Base-by-base conservation (phyloP, 2,888 invertebrate genomes). In the Eledona agricola region DNA sequence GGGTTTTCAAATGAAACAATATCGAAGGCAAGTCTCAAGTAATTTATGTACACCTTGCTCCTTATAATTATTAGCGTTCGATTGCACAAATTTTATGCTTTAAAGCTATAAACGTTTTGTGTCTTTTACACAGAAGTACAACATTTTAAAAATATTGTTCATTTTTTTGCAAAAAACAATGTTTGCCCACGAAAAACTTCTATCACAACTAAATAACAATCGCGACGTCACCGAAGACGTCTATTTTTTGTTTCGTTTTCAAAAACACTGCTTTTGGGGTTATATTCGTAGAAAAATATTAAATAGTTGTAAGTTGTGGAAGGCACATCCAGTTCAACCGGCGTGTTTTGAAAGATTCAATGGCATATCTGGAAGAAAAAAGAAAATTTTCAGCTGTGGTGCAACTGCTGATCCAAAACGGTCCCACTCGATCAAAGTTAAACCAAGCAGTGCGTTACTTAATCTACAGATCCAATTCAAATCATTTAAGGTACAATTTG, bases 311-410 rank as follows among this genome's bases (percentile, higher is more conserved):
- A 37, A 47, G 32, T 40, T 40, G 31, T 45, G 43, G 47, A 73
- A 73, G 73, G 72, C 72, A 72, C 72, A 55, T 62, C 57, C 60
- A 58, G 61, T 75, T 81, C 79, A 83, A 75, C 82, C 81, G 72
- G 81, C 81, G 82, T 91, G 90, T 83, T 92, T 92, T 73, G 91
- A 92, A 80, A 92, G 82, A 81, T 92, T 92, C 77, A 92, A 81
- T 77, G 92, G 92, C 83, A 89, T 87, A 88, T 92, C 92, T 92
- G 83, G 51, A 86, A 86, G 59, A 58, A 69, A 57, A 58, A 63
- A 59, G 32, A 12, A 6, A 26, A 20, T 22, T 16, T 7, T n/a
- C n/a, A 2, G 2, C 15, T 2, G n/a, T 13, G 13, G n/a, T n/a
- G n/a, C n/a, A n/a, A n/a, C n/a, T n/a, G n/a, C n/a, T n/a, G n/a